A percentile compares a stretch with the other conserved stretches of the same genome.
phyloP scores from a whole-genome alignment of 2,797 vertebrate genomes.

The Caiman crocodilus region DNA sequence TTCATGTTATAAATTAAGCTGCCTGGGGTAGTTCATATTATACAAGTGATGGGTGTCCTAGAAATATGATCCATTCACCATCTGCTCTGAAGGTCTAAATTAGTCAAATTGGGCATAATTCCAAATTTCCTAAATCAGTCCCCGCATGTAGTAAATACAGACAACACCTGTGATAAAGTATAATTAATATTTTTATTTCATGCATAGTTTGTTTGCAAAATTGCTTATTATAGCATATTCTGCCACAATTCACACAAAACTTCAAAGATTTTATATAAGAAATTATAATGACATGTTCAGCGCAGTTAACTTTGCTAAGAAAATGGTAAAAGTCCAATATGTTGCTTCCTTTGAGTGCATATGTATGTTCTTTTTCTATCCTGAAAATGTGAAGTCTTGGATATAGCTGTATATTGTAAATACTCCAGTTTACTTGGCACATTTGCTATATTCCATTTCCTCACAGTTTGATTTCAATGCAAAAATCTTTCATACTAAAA shows the following conservation, averaged over 20 bases:
- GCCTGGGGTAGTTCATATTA: constrained; percentile 60
- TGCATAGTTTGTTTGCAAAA: neutral
- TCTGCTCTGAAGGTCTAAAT: constrained; percentile 33
- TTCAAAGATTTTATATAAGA: neutral
- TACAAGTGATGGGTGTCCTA: constrained; percentile 45
- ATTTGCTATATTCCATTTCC: neutral
- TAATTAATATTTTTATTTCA: constrained; percentile 43
- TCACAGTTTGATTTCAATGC: neutral
- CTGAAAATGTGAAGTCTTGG: neutral
- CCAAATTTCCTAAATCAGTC: constrained; percentile 12
- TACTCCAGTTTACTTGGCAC: neutral
- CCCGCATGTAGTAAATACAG: constrained; percentile 26
- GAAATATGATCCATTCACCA: constrained; percentile 62
- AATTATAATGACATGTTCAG: neutral
- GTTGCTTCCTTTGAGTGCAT: neutral
- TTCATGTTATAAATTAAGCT: constrained; percentile 64
- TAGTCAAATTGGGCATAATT: constrained; percentile 16
- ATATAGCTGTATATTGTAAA: neutral
- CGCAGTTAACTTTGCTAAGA: neutral
- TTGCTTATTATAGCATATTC: neutral
- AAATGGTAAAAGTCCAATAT: neutral
- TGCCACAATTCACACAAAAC: neutral
- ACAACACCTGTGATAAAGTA: neutral
- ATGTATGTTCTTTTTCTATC: neutral
- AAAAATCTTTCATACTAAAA: constrained; percentile 9